Conservation (phyloP, 2,113 vertebrate genomes). For the Eulemur macaco region DNA sequence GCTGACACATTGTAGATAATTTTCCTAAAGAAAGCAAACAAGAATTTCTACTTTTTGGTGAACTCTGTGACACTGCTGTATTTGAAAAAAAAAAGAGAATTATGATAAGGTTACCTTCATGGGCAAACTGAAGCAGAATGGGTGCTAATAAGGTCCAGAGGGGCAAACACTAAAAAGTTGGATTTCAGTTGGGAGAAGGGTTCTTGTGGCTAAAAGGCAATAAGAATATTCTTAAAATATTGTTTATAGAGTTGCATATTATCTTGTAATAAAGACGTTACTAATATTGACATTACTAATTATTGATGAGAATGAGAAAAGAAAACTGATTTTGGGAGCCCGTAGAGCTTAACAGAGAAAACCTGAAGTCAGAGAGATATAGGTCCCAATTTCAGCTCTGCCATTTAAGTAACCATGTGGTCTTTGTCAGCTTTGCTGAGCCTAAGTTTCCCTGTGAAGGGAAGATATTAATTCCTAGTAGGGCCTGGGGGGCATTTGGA, state of each 20-base stretch:
- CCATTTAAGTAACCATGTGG: neutral
- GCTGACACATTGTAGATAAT: neutral
- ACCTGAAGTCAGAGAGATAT: neutral
- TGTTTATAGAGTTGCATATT: conserved; percentile 11
- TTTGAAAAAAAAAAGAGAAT: neutral
- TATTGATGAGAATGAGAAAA: neutral
- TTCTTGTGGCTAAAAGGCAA: conserved; percentile 46
- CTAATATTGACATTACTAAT: neutral
- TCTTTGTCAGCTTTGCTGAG: neutral
- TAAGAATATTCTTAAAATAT: conserved; percentile 25
- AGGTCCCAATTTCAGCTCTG: neutral
- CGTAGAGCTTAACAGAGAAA: neutral
- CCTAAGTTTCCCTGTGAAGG: neutral
- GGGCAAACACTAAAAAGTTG: conserved; percentile 23
- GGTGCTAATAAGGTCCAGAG: conserved; percentile 42
- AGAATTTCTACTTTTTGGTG: neutral
- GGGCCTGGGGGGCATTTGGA: neutral
- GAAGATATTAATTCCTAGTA: neutral
- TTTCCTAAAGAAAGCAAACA: neutral
- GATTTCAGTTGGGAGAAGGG: conserved; percentile 50
- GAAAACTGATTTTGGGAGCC: conserved; percentile 55
- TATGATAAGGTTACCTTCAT: neutral
- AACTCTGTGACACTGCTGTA: neutral
- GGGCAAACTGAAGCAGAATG: neutral
- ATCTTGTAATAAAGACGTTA: neutral